These are phyloP conservation scores for Eurytoma californica DNA, from an alignment of 2,888 invertebrate species.

Conservation along the genomic window DNA sequence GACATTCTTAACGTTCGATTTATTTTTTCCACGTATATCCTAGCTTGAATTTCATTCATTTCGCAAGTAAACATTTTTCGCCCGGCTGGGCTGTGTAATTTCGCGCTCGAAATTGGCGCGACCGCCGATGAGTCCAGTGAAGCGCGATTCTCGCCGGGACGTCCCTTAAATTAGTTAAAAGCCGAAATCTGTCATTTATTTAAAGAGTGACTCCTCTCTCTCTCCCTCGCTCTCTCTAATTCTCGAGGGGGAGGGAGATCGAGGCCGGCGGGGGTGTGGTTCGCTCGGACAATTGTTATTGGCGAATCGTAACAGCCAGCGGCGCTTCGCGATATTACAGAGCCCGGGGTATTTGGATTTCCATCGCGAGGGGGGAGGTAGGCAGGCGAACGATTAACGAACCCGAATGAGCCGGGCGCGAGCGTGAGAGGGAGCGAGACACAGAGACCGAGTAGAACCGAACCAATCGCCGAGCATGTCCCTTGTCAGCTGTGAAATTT, in stretches of 20 bases:
- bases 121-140: neutral
- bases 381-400: constrained; percentile 42
- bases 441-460: constrained; percentile 40
- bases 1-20: too few species aligned
- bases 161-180: constrained; percentile 53
- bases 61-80: constrained; percentile 37
- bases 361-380: constrained; percentile 12
- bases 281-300: constrained; percentile 41
- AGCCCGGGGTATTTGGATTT: constrained; percentile 43
- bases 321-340: constrained; percentile 38
- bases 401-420: neutral
- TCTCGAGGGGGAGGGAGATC: neutral
- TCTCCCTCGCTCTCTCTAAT: neutral
- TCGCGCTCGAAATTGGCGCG: neutral
- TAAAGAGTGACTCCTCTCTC: constrained; percentile 27
- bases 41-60: constrained; percentile 31
- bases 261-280: constrained; percentile 3
- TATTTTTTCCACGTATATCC: too few species aligned
- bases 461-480: constrained; percentile 58
- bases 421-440: constrained; percentile 28
- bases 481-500: constrained; percentile 67
- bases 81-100: neutral
- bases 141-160: constrained; percentile 18
- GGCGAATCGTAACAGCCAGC: constrained; percentile 32
- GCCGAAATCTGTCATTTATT: constrained; percentile 52